Percentiles rank a stretch among this genome's conserved stretches.
Evolutionary conservation across 2,113 vertebrate genomes (phyloP).

Genomic region (Ascaphus truei): DNA sequence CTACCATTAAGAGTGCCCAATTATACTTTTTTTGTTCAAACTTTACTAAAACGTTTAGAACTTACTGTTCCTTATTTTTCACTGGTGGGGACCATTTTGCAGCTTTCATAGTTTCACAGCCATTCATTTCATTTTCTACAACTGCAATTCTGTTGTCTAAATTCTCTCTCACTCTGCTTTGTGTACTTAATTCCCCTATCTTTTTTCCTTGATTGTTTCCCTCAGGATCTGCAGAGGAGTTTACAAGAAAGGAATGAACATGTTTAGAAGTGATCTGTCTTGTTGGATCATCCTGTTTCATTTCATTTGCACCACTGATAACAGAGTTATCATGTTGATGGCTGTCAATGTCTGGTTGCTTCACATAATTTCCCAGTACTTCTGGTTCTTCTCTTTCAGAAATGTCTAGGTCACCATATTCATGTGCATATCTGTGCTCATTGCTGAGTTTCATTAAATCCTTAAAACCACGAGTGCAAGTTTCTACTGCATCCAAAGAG

Average conservation of each 20-base stretch:
- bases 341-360: constrained; percentile 27
- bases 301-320: constrained; percentile 38
- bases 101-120: not conserved
- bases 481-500: constrained; percentile 45
- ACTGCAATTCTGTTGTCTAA: not conserved
- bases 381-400: constrained; percentile 45
- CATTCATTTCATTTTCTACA: not conserved
- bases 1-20: no score
- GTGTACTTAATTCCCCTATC: constrained; percentile 26
- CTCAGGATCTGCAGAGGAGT: constrained; percentile 41
- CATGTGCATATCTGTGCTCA: constrained; percentile 73
- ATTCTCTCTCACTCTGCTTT: constrained; percentile 34
- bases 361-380: constrained; percentile 37
- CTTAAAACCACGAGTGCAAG: constrained; percentile 57
- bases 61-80: not conserved
- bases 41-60: not conserved
- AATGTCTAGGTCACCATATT: constrained; percentile 53
- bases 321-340: constrained; percentile 41
- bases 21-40: no score
- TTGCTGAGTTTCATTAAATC: constrained; percentile 69
- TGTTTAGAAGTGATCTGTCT: constrained; percentile 43
- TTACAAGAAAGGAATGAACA: constrained; percentile 36
- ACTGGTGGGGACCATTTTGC: not conserved
- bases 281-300: constrained; percentile 45
- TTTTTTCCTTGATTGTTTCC: constrained; percentile 40